Conservation (phyloP, 2,797 vertebrate species). For the Saxicola maurus region DNA sequence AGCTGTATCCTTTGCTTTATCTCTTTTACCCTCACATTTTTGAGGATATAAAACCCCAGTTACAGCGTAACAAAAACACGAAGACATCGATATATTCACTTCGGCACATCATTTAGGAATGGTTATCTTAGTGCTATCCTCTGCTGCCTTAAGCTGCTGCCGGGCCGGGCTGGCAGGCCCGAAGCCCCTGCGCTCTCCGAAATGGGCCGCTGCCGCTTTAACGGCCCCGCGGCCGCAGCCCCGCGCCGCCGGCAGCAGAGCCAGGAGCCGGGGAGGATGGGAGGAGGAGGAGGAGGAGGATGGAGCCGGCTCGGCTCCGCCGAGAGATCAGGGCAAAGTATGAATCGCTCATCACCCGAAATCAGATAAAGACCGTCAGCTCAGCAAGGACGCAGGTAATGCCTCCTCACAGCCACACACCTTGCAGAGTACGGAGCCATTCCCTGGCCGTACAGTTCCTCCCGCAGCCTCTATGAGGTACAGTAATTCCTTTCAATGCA, state of each 20-base stretch:
- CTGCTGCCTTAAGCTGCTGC: neutral
- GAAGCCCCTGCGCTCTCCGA: neutral
- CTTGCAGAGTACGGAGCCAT: conserved; percentile 70
- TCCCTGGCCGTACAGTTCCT: conserved; percentile 66
- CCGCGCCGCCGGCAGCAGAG: neutral
- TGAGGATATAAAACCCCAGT: neutral
- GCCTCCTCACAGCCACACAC: conserved; percentile 62
- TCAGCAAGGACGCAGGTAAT: conserved; percentile 82
- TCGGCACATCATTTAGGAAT: neutral
- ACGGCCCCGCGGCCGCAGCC: neutral
- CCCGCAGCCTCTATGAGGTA: conserved; percentile 74
- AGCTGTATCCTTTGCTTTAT: neutral
- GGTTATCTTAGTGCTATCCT: fast-evolving
- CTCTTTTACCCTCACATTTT: neutral
- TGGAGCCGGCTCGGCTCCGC: conserved; percentile 89
- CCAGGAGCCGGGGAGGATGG: conserved; percentile 78
- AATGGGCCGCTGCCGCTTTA: conserved; percentile 71
- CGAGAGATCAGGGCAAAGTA: conserved; percentile 84
- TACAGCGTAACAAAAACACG: neutral
- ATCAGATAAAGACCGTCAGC: conserved; percentile 71
- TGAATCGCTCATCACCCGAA: conserved; percentile 74
- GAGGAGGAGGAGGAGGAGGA: conserved; percentile 73
- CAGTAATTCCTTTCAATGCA: conserved; percentile 71
- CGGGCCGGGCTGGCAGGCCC: neutral
- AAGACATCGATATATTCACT: neutral